A percentile compares a stretch with the other conserved stretches of the same genome.
Evolutionary conservation across 2,888 invertebrate species (phyloP).

Genomic region (Linnaemya tessellans): DNA sequence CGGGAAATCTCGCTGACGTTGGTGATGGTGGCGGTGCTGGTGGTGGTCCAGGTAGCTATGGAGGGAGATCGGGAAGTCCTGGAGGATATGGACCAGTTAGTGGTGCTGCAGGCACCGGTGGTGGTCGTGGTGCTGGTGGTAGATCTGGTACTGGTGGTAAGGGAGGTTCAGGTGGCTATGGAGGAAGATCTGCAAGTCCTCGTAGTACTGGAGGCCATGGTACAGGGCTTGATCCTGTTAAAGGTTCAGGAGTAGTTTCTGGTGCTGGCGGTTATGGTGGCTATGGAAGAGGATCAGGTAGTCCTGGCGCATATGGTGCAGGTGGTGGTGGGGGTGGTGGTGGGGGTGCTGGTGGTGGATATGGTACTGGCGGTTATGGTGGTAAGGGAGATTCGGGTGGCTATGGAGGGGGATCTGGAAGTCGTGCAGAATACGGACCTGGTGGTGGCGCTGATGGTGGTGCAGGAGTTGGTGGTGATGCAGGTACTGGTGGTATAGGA

Average conservation of each 20-base stretch:
- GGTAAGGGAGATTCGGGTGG: constrained; percentile 21
- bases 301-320: neutral
- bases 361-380: neutral
- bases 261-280: constrained; percentile 20
- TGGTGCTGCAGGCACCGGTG: neutral
- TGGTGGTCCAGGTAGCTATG: neutral
- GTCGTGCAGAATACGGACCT: too few species aligned
- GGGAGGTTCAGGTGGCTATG: neutral
- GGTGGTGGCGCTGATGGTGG: neutral
- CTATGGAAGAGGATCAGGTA: neutral
- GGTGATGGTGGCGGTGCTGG: neutral
- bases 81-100: neutral
- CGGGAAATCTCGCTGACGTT: constrained; percentile 2
- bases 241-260: too few species aligned
- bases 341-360: constrained; percentile 16
- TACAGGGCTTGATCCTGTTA: neutral
- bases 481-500: neutral
- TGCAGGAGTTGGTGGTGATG: too few species aligned
- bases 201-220: too few species aligned
- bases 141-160: constrained; percentile 25
- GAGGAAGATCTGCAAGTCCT: too few species aligned
- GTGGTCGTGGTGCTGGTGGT: neutral
- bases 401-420: neutral
- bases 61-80: neutral
- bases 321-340: constrained; percentile 9